Percentiles rank a stretch among this genome's conserved stretches.
Conservation (phyloP, 2,113 vertebrate species). For the Dolichallabes microphthalmus region DNA sequence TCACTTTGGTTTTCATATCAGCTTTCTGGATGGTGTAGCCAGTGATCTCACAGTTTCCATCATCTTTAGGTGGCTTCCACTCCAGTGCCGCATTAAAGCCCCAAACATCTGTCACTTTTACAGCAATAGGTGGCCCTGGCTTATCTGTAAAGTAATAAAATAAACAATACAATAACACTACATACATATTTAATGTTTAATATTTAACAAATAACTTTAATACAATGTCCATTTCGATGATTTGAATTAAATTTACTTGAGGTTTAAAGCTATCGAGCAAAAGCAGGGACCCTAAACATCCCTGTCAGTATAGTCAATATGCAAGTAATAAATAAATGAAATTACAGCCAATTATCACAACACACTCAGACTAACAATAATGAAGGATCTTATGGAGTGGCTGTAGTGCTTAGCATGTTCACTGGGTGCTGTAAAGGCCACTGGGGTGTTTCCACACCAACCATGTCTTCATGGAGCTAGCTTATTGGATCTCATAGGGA, state of each 20-base stretch:
- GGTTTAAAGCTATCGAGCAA: background rate
- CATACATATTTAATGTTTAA: background rate
- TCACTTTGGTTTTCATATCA: slow-evolving; percentile 88
- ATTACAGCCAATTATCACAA: background rate
- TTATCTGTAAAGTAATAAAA: slow-evolving; percentile 71
- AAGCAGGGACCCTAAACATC: background rate
- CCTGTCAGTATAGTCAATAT: background rate
- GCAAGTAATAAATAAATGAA: background rate
- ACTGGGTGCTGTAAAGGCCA: too few species aligned
- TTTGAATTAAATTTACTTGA: background rate
- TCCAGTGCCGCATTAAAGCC: slow-evolving; percentile 84
- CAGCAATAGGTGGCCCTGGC: slow-evolving; percentile 74
- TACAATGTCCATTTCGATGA: background rate
- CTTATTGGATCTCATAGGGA: too few species aligned
- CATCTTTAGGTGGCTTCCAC: slow-evolving; percentile 81
- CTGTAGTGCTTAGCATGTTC: too few species aligned
- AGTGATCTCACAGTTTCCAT: slow-evolving; percentile 84
- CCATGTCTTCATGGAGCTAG: too few species aligned
- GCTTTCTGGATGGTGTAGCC: slow-evolving; percentile 89
- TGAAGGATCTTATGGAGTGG: background rate
- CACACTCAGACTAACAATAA: background rate
- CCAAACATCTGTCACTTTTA: slow-evolving; percentile 84
- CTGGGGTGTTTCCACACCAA: too few species aligned
- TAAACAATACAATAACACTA: background rate
- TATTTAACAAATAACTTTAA: background rate